Evolutionary conservation across 2,797 vertebrate species (phyloP).

Genomic region (Crax fasciolata): DNA sequence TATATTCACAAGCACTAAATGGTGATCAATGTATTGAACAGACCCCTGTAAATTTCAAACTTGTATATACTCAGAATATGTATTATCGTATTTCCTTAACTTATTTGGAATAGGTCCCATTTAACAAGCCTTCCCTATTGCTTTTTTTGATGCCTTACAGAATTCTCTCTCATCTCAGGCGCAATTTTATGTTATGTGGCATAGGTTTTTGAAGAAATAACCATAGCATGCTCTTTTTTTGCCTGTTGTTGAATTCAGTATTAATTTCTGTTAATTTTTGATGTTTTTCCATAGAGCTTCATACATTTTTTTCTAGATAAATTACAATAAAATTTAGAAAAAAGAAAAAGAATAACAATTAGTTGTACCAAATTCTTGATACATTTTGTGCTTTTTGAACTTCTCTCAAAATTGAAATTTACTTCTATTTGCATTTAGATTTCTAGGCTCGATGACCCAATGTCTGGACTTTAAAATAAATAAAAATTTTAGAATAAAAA

Average conservation of each 20-base stretch:
- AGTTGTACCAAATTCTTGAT: background rate
- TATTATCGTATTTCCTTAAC: background rate
- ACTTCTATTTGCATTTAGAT: background rate
- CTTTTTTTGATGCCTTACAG: background rate
- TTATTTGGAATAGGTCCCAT: background rate
- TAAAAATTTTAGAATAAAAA: background rate
- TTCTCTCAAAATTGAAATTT: background rate
- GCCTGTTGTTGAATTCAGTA: background rate
- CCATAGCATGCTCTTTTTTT: background rate
- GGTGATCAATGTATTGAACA: background rate
- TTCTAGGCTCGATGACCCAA: background rate
- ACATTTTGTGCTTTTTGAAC: background rate
- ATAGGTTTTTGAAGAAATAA: background rate
- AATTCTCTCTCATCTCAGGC: background rate
- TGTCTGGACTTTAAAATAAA: background rate
- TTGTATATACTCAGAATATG: slow-evolving; percentile 8
- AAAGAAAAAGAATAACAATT: background rate
- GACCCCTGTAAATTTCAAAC: background rate
- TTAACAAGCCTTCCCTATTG: background rate
- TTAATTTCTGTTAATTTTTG: background rate
- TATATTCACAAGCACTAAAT: background rate
- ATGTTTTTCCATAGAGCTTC: background rate
- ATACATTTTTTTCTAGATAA: background rate
- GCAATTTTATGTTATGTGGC: background rate
- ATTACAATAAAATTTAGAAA: background rate